Conservation (phyloP, 1,140 invertebrate genomes). For the Drosophila grimshawi region DNA sequence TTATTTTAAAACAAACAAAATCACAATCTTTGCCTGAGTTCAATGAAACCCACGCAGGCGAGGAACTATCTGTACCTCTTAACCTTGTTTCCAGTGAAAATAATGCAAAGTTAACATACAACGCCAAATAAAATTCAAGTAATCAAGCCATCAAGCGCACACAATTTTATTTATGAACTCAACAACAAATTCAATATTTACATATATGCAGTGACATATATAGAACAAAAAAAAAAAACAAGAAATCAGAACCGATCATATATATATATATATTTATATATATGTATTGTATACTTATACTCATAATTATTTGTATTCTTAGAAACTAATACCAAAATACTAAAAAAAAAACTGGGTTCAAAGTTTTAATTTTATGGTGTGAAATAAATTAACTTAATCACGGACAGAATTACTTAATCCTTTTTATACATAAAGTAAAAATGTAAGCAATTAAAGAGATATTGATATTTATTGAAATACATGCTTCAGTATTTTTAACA, state of each 20-base stretch:
- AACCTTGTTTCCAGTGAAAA: conserved; percentile 83
- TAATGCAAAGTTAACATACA: conserved; percentile 80
- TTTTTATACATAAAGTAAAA: conserved; percentile 58
- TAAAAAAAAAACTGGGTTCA: conserved; percentile 55
- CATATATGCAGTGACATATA: conserved; percentile 22
- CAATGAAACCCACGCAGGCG: conserved; percentile 64
- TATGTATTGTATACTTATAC: conserved; percentile 51
- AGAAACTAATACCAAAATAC: conserved; percentile 79
- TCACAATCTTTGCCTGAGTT: conserved; percentile 60
- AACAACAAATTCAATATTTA: conserved; percentile 39
- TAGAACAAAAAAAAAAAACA: conserved; percentile 4
- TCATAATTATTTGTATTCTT: conserved; percentile 74
- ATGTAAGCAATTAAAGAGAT: conserved; percentile 60
- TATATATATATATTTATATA: conserved; percentile 48
- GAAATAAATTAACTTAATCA: conserved; percentile 65
- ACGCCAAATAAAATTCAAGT: conserved; percentile 77
- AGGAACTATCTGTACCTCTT: conserved; percentile 73
- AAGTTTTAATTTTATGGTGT: conserved; percentile 69
- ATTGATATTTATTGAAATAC: conserved; percentile 75
- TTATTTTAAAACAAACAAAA: conserved; percentile 64
- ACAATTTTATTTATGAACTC: conserved; percentile 69
- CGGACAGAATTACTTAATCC: conserved; percentile 80
- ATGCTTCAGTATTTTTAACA: conserved; percentile 78
- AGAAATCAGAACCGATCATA: conserved; percentile 6
- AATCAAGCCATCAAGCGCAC: conserved; percentile 53